These are phyloP conservation scores for Sebastes cheni DNA, from an alignment of 2,797 vertebrate species.

Conservation along the genomic window DNA sequence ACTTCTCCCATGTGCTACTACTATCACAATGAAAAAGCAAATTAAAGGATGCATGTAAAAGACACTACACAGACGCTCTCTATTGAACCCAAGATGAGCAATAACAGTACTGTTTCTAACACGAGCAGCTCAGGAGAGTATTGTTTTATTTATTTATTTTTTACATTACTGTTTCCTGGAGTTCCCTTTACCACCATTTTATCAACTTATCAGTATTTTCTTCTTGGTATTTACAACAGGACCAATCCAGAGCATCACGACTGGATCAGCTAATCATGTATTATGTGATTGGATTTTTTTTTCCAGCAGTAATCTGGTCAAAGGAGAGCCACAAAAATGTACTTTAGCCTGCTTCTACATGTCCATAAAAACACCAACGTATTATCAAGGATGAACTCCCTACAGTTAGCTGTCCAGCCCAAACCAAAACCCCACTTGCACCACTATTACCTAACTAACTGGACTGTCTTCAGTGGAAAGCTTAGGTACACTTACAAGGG, in stretches of 20 bases:
- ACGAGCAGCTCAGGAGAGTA: background rate
- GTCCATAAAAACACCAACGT: background rate
- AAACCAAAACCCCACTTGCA: background rate
- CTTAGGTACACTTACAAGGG: background rate
- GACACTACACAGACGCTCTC: background rate
- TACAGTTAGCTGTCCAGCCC: background rate
- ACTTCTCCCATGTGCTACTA: background rate
- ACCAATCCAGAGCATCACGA: background rate
- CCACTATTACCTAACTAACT: background rate
- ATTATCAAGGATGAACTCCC: background rate
- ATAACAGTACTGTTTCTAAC: background rate
- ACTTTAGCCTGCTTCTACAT: background rate
- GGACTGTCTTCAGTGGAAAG: background rate
- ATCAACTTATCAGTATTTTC: background rate
- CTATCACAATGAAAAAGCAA: background rate
- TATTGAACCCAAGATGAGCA: background rate
- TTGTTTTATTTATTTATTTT: background rate
- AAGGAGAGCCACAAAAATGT: background rate
- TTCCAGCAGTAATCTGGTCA: background rate
- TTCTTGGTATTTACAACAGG: background rate
- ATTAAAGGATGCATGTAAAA: constrained; percentile 11
- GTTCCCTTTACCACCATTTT: background rate
- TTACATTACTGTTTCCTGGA: background rate
- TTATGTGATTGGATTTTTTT: background rate
- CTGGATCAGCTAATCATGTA: background rate